Evolutionary conservation across 2,113 vertebrate genomes (phyloP), one percentile per base, ranked within the genome.

Genomic region (Tinamus guttatus): DNA sequence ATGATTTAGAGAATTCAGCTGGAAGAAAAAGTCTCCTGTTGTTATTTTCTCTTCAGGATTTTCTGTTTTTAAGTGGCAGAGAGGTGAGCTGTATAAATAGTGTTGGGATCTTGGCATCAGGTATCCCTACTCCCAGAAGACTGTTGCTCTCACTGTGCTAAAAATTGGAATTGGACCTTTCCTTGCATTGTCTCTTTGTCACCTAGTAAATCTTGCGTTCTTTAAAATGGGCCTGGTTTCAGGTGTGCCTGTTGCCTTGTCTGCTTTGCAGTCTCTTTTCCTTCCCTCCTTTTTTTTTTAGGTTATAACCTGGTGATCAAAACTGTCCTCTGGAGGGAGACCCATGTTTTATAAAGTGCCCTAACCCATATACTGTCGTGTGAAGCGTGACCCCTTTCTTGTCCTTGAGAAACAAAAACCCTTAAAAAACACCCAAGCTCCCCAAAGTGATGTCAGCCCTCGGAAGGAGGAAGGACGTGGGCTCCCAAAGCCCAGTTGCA

Each of bases 401-500:
- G 8, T 32, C 24, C 51, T 62, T 41, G 3, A 22, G 54, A 56
- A 56, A 17, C 51, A 17, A 56, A 69, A 58, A 43, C 7, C 9
- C 27, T 64, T 71, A 16, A 11, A 32, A n/a, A n/a, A 22, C 32
- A 38, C 24, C 8, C 16, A 93, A 51, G 30, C 43, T 38, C 43
- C 7, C 7, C 30, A 19, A 90, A 63, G 41, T 38, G 54, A 20
- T 6, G 54, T 36, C 22, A 3, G 9, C 30, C 30, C 7, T 17
- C 79, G 70, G 63, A 75, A 43, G 43, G 19, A 32, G 30, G 70
- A 85, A 68, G 51, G 15, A 30, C 63, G 10, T 41, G 24, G 30
- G 64, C 34, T 86, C 32, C 32, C 40, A 18, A 64, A 15, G n/a
- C 41, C 9, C 24, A 16, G 4, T 16, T 38, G 14, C 0, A 0